A percentile compares a stretch with the other conserved stretches of the same genome.
Evolutionary conservation across 2,797 vertebrate species (phyloP).

Genomic region (Hylomyscus alleni): DNA sequence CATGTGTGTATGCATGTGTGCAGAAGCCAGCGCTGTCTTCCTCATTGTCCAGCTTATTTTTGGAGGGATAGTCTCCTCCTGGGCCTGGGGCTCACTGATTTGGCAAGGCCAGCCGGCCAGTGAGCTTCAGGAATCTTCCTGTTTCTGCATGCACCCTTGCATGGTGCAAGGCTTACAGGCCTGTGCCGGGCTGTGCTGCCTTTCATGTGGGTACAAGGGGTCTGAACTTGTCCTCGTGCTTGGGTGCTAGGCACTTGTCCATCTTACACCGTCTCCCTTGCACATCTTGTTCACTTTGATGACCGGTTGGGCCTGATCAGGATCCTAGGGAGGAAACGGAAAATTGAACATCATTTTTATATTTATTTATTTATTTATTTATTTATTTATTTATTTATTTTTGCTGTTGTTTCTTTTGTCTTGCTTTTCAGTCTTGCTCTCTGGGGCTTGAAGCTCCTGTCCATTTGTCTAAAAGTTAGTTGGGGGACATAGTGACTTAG

Average conservation of each 20-base stretch:
- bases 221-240: background rate
- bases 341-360: background rate
- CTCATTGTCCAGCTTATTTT: background rate
- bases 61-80: background rate
- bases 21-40: background rate
- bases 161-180: background rate
- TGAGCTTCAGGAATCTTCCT: background rate
- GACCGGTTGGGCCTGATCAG: background rate
- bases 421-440: background rate
- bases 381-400: no score
- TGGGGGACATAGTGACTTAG: background rate
- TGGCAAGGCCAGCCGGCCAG: no score
- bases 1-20: background rate
- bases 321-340: conserved; percentile 18
- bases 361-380: no score
- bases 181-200: background rate
- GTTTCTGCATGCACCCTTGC: background rate
- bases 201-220: background rate
- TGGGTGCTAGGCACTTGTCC: no score
- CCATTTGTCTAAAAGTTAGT: background rate
- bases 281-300: background rate
- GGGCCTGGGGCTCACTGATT: background rate
- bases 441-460: background rate
- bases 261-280: no score
- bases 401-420: background rate